Conservation (phyloP, 1,140 invertebrate genomes). For the Geopemphigus sp. region DNA sequence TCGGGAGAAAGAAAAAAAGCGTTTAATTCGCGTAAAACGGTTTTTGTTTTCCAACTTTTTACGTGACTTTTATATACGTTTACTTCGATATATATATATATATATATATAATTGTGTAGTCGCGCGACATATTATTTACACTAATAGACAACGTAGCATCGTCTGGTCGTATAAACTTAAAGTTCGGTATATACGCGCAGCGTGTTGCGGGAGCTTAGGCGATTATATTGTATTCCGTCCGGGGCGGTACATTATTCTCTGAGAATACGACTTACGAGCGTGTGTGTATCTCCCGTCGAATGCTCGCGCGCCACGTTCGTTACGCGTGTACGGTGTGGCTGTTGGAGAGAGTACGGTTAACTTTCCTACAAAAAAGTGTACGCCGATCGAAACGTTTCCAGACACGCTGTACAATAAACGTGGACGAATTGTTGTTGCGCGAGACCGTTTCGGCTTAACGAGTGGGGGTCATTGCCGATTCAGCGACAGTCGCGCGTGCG, state of each 20-base stretch:
- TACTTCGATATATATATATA: slow-evolving; percentile 2
- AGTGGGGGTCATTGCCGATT: slow-evolving; percentile 21
- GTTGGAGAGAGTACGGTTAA: no score
- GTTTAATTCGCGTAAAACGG: slow-evolving; percentile 34
- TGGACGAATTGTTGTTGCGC: neutral
- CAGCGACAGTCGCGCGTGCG: neutral
- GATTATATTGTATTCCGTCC: no score
- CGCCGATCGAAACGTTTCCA: neutral
- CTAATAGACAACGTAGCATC: neutral
- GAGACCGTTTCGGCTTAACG: neutral
- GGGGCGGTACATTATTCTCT: no score
- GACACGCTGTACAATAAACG: neutral
- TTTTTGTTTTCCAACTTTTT: slow-evolving; percentile 39
- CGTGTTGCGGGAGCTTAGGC: neutral
- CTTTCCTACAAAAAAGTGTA: no score
- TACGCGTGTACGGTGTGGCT: no score
- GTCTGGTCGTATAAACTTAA: neutral
- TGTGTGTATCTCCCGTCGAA: no score
- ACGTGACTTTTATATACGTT: slow-evolving; percentile 20
- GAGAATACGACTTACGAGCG: no score
- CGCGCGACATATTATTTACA: neutral
- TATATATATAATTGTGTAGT: neutral
- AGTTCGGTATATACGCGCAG: neutral
- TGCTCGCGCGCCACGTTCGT: no score
- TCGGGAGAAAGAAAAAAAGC: neutral